Base-by-base conservation (phyloP, 2,888 invertebrate species). In the Drosophila differens region DNA sequence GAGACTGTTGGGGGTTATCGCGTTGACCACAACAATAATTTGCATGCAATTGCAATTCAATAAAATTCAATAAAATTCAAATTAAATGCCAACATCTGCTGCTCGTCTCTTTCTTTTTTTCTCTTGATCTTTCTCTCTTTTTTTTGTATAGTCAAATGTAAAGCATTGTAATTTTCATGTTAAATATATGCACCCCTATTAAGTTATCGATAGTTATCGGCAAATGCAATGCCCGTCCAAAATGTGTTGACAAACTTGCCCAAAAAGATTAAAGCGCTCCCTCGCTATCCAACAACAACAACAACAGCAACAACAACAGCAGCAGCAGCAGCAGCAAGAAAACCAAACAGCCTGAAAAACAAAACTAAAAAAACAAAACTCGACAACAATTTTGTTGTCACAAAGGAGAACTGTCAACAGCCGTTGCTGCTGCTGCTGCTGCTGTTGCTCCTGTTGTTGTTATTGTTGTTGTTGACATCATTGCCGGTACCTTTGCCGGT, bases 31-130 rank as follows among this genome's bases (percentile, higher is more conserved):
- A 49, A 12, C 22, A 32, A 22, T 47, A 77, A 85, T 84, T 89
- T 89, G 86, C 86, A 84, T 88, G 82, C 82, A 88, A 88, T 85
- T 85, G 85, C 68, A 82, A 88, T 88, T 86, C 85, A 88, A 86
- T 86, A 82, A 79, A 83, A 83, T 83, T 74, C 82, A 83, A 83
- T 83, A 83, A 86, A 86, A 85, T 85, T 81, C 88, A 85, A 87
- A 83, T 85, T 72, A 85, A 85, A 70, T 61, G 66, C 57, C 47
- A 61, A 72, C 80, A 80, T 74, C 79, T 75, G 76, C 58, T 59
- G 44, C 22, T 32, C 4, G 30, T 37, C 41, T 25, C 28, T 41
- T 33, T 35, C 33, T 28, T 33, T 1, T 5, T 16, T 14, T 0
- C 10, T 33, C 19, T 10, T 16, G 6, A 51, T 14, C 14, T 32